Evolutionary conservation across 2,797 vertebrate genomes (phyloP).

Genomic region (Hydrocynus forskahlii): DNA sequence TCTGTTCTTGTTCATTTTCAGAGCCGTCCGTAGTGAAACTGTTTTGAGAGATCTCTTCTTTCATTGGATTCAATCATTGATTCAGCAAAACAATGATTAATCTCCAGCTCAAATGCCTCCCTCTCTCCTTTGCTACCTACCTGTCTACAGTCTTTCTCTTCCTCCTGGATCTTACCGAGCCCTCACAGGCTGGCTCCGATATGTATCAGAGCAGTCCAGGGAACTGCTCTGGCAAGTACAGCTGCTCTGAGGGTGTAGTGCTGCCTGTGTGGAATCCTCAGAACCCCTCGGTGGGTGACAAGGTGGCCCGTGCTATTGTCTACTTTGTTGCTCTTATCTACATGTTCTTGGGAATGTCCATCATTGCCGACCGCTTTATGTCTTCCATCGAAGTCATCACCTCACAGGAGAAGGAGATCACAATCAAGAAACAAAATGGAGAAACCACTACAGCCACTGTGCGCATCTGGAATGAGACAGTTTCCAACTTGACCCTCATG

Average conservation of each 20-base stretch:
- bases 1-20: conserved; percentile 43
- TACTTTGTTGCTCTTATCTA: conserved; percentile 89
- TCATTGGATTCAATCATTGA: conserved; percentile 24
- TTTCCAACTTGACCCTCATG: conserved; percentile 89
- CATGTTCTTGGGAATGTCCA: conserved; percentile 91
- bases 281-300: conserved; percentile 86
- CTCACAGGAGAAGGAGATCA: conserved; percentile 87
- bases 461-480: conserved; percentile 88
- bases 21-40: conserved; percentile 16
- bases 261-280: conserved; percentile 87
- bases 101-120: conserved; percentile 6
- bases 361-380: conserved; percentile 89
- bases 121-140: conserved; percentile 55
- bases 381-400: conserved; percentile 90
- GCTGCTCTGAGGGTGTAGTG: conserved; percentile 83
- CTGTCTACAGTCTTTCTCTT: conserved; percentile 66
- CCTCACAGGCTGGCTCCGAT: conserved; percentile 68
- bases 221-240: conserved; percentile 78
- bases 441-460: conserved; percentile 84
- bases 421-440: conserved; percentile 84
- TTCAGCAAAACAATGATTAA: conserved; percentile 63
- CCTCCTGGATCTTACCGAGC: conserved; percentile 70
- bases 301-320: conserved; percentile 86
- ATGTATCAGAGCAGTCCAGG: conserved; percentile 53
- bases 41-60: conserved; percentile 26